Percentiles rank a stretch among this genome's conserved stretches.
Conservation (phyloP, 2,888 invertebrate species). For the Alcis repandata region DNA sequence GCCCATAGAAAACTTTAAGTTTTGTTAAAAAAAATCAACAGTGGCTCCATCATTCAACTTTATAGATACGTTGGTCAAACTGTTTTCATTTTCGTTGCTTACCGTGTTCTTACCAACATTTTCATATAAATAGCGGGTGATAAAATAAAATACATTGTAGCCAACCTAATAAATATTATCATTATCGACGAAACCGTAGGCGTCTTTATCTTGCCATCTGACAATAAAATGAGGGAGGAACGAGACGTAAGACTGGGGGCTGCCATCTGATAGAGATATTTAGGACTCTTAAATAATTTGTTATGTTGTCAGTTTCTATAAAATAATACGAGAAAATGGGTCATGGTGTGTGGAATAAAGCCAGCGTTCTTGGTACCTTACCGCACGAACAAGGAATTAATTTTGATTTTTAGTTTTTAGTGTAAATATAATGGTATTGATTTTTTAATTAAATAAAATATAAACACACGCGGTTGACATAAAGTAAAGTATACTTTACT, state of each 20-base stretch:
- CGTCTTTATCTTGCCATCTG: slow-evolving; percentile 51
- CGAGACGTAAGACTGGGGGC: slow-evolving; percentile 49
- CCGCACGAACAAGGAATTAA: no score
- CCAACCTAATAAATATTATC: slow-evolving; percentile 34
- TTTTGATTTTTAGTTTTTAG: no score
- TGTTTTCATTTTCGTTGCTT: slow-evolving; percentile 9
- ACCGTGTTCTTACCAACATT: slow-evolving; percentile 20
- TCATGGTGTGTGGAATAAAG: background rate
- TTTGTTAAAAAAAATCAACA: background rate
- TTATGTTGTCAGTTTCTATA: background rate
- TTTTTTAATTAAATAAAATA: no score
- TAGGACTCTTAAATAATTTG: background rate
- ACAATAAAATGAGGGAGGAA: slow-evolving; percentile 62
- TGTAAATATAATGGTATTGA: no score
- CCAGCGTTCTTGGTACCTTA: no score
- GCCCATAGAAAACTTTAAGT: no score
- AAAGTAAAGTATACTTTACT: no score
- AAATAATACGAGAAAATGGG: background rate
- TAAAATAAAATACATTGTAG: slow-evolving; percentile 38
- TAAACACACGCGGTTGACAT: no score
- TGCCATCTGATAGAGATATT: slow-evolving; percentile 4
- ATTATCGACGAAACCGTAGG: slow-evolving; percentile 36
- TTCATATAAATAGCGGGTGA: slow-evolving; percentile 33
- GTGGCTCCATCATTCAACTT: background rate
- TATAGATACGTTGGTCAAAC: background rate